These are phyloP conservation scores for Trichonephila clavipes DNA, from an alignment of 1,140 invertebrate species.

Conservation along the genomic window DNA sequence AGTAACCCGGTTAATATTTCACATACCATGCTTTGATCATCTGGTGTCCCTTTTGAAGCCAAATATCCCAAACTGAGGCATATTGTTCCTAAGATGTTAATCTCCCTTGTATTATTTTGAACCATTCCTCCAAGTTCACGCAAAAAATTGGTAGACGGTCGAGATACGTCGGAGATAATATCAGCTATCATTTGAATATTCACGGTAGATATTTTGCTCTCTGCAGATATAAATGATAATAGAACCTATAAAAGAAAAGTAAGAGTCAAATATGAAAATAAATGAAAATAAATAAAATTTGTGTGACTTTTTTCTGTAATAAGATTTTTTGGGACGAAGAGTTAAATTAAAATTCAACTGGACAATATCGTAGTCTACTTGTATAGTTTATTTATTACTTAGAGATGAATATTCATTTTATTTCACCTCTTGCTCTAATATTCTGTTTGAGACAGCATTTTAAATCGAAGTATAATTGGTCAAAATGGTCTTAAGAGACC, in stretches of 20 bases:
- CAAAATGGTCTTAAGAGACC: too few relatives aligned
- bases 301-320: too few relatives aligned
- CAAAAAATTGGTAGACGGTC: slow-evolving; percentile 26
- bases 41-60: not conserved
- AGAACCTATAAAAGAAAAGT: not conserved
- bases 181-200: not conserved
- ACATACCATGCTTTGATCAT: not conserved
- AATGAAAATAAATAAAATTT: too few relatives aligned
- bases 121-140: not conserved
- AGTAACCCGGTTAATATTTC: not conserved
- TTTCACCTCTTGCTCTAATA: too few relatives aligned
- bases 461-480: too few relatives aligned
- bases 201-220: not conserved
- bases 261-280: not conserved
- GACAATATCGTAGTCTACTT: too few relatives aligned
- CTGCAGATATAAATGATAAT: not conserved
- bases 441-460: too few relatives aligned
- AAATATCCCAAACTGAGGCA: slow-evolving; percentile 21
- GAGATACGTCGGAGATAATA: slow-evolving; percentile 46
- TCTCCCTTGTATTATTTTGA: not conserved
- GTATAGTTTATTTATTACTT: too few relatives aligned
- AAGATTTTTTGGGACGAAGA: too few relatives aligned
- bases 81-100: not conserved
- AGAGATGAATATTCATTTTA: too few relatives aligned
- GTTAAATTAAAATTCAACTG: too few relatives aligned